Conservation (phyloP, 2,797 vertebrate species). For the Paguma larvata region DNA sequence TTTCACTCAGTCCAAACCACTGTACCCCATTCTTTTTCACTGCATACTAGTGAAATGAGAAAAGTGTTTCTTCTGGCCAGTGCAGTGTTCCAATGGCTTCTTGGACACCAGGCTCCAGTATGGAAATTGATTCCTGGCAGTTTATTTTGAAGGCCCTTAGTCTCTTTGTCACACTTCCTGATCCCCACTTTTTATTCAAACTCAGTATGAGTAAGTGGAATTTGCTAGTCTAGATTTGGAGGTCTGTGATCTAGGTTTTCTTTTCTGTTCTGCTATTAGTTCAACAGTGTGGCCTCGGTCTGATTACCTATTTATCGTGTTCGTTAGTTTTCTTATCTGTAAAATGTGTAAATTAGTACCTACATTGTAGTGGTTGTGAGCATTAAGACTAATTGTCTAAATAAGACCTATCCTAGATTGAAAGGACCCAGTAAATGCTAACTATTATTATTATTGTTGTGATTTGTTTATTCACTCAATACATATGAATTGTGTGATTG, state of each 20-base stretch:
- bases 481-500: background rate
- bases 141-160: background rate
- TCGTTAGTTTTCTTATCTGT: background rate
- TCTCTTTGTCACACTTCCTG: background rate
- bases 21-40: background rate
- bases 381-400: background rate
- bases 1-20: slow-evolving; percentile 45
- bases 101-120: background rate
- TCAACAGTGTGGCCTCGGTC: background rate
- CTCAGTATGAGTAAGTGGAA: background rate
- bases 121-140: background rate
- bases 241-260: background rate
- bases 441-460: background rate
- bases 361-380: background rate
- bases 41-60: background rate
- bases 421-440: background rate
- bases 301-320: background rate
- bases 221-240: background rate
- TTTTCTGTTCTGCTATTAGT: background rate
- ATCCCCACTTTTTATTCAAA: background rate
- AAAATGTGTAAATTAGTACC: background rate
- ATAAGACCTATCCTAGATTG: background rate
- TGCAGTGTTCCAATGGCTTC: background rate
- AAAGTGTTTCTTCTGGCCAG: background rate
- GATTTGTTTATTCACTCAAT: background rate